phyloP scores from a whole-genome alignment of 1,140 invertebrate species.

The Centruroides sculpturatus region DNA sequence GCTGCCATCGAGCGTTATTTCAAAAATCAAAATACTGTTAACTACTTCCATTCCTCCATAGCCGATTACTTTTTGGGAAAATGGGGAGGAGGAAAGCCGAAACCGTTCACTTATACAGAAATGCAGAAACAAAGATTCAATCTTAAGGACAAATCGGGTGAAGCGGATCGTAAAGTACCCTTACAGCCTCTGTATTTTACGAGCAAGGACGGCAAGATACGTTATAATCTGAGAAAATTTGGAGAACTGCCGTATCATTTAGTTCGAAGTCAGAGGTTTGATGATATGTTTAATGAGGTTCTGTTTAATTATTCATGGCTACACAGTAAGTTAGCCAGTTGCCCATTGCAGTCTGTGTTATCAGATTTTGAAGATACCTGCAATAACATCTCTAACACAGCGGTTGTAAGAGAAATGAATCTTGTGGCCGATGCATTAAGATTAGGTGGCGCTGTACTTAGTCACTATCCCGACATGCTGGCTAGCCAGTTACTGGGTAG shows the following conservation, averaged over 20 bases:
- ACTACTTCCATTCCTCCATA: constrained; percentile 92
- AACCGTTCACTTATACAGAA: constrained; percentile 93
- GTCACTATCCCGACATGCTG: constrained; percentile 86
- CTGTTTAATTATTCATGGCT: constrained; percentile 97
- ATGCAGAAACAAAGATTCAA: constrained; percentile 70
- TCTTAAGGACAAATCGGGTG: constrained; percentile 66
- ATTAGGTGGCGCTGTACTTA: constrained; percentile 76
- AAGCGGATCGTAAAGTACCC: constrained; percentile 89
- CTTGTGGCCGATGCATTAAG: constrained; percentile 77
- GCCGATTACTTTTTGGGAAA: constrained; percentile 95
- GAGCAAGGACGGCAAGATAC: constrained; percentile 66
- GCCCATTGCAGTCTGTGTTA: constrained; percentile 82
- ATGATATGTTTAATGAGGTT: constrained; percentile 83
- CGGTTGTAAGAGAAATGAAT: constrained; percentile 49
- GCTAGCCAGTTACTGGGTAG: constrained; percentile 86
- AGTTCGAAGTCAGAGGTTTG: constrained; percentile 72
- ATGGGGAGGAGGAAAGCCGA: constrained; percentile 84
- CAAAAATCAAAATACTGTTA: constrained; percentile 90
- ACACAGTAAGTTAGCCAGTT: constrained; percentile 86
- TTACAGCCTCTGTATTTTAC: constrained; percentile 86
- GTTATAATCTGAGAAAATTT: constrained; percentile 80
- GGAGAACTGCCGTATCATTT: constrained; percentile 92
- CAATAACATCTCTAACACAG: constrained; percentile 64
- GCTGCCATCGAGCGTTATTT: constrained; percentile 89
- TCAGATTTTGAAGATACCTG: constrained; percentile 93